Base-by-base conservation (phyloP, 37 sponge, comb jelly and placozoan genomes). In the Hexactinellida sp. region DNA sequence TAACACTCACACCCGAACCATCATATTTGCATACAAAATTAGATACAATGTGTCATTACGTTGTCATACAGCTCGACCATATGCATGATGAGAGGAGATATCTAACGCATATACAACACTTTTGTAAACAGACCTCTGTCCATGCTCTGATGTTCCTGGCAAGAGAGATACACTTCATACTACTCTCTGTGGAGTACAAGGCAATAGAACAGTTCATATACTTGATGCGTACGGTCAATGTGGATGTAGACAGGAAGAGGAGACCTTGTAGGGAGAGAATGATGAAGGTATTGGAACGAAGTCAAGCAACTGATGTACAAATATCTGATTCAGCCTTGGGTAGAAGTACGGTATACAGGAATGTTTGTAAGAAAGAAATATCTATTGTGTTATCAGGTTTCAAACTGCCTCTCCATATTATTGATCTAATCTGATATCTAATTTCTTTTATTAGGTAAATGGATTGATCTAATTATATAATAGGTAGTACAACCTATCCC, bases 261-360 rank as follows among this genome's bases (percentile, higher is more conserved):
- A 88, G 41, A 39, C 87, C 91, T 36, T 91, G 91, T 76, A 91
- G 88, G 41, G 91, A 91, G 87, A 85, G 55, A 35, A 38, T 88
- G 88, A 88, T 91, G 87, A 88, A 38, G 34, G 37, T 91, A 38
- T 37, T 91, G 82, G 88, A 82, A 38, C 85, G 54, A 82, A 52
- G 52, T 36, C 25, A 34, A 63, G 5, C 76, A 28, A 63, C 3
- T n/a, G 34, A 63, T 7, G 34, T 28, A 25, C 28, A n/a, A 63
- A 63, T 63, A 63, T 23, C 76, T 63, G 76, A 63, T 32, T 7
- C 76, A 25, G 3, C 13, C 28, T 21, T 28, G 3, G 34, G 25
- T 25, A n/a, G 13, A 28, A 41, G 10, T 41, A 16, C 47, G 10
- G 13, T 63, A 25, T n/a, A 63, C 76, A 63, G 34, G 13, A 23